Evolutionary conservation across 2,888 invertebrate species (phyloP).

Genomic region (Drosophila histrio): DNA sequence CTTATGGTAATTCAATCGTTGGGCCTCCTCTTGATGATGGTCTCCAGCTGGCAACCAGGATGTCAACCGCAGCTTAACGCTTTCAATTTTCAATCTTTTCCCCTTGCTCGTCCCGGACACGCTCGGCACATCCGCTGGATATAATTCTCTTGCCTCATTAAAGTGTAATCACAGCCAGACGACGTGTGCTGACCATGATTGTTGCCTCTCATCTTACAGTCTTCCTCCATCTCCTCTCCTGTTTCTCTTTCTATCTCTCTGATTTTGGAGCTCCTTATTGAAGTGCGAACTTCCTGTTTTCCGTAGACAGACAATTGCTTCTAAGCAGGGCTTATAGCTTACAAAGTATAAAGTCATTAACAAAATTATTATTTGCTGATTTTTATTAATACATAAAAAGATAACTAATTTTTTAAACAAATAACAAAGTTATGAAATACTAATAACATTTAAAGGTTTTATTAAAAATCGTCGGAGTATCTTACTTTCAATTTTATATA

Average conservation of each 20-base stretch:
- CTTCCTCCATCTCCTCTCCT: conserved; percentile 1
- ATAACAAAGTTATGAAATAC: too few species aligned
- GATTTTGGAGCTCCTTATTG: conserved; percentile 37
- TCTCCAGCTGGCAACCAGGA: conserved; percentile 72
- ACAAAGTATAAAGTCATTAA: too few species aligned
- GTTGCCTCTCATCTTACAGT: conserved; percentile 5
- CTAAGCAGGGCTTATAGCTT: too few species aligned
- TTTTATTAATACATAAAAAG: too few species aligned
- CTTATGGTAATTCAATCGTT: conserved; percentile 67
- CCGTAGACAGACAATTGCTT: conserved; percentile 19
- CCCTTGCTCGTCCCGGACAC: conserved; percentile 38
- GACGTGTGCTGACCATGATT: conserved; percentile 56
- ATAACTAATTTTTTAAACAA: too few species aligned
- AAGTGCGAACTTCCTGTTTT: conserved; percentile 75
- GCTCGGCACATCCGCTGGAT: conserved; percentile 69
- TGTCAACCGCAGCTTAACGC: conserved; percentile 71
- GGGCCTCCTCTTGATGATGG: conserved; percentile 53
- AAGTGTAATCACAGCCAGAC: conserved; percentile 68
- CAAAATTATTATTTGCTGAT: too few species aligned
- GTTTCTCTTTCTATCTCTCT: conserved; percentile 16
- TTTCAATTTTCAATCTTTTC: conserved; percentile 23
- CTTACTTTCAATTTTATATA: too few species aligned
- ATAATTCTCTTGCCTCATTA: conserved; percentile 67
- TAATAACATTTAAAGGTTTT: too few species aligned
- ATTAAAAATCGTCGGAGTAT: too few species aligned